A percentile compares a stretch with the other conserved stretches of the same genome.
phyloP scores from a whole-genome alignment of 2,888 invertebrate genomes.

The Andricus quercusramuli region DNA sequence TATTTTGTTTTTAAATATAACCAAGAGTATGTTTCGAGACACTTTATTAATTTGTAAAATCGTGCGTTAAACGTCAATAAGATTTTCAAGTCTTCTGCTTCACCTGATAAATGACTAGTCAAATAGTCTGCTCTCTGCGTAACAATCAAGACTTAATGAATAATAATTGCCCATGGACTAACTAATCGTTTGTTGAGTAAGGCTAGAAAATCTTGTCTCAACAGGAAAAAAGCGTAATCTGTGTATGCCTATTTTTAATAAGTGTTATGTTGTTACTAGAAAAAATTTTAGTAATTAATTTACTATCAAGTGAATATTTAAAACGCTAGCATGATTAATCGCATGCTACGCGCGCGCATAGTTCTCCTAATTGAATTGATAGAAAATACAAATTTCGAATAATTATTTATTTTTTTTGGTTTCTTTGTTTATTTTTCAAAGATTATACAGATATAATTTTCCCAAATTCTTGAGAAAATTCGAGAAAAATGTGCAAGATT shows the following conservation, averaged over 20 bases:
- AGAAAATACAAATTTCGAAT: too few species aligned
- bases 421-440: too few species aligned
- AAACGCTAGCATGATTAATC: too few species aligned
- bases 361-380: too few species aligned
- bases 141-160: constrained; percentile 22
- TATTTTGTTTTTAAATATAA: too few species aligned
- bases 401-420: too few species aligned
- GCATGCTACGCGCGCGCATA: too few species aligned
- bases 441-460: too few species aligned
- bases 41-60: neutral
- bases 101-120: constrained; percentile 2
- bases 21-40: neutral
- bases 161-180: constrained; percentile 24
- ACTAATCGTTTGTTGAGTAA: constrained; percentile 26
- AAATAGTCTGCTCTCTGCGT: neutral
- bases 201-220: neutral
- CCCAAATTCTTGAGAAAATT: too few species aligned
- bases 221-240: neutral
- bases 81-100: neutral
- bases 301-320: too few species aligned
- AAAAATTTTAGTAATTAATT: too few species aligned
- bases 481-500: too few species aligned
- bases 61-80: neutral
- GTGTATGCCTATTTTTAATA: neutral
- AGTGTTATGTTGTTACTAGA: neutral